Evolutionary conservation across 2,888 invertebrate species (phyloP).

Genomic region (Acrobeloides nanus): DNA sequence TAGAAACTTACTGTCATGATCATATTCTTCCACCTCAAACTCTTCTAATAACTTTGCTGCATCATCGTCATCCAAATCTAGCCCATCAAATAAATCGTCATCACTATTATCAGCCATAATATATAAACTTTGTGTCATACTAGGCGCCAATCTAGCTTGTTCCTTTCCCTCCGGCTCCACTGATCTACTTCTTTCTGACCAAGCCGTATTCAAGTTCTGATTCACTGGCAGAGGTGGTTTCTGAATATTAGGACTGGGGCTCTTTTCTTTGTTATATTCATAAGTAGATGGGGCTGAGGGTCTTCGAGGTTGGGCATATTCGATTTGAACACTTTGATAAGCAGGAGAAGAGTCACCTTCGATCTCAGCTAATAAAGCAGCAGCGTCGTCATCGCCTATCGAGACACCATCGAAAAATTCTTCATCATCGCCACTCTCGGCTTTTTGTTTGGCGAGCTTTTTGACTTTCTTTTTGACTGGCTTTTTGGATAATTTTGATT

Average conservation of each 20-base stretch:
- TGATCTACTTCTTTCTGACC: too few species aligned
- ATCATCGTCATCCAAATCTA: not conserved
- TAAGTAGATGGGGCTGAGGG: not conserved
- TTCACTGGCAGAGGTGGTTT: too few species aligned
- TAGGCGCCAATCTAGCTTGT: too few species aligned
- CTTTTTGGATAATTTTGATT: too few species aligned
- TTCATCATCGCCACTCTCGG: not conserved
- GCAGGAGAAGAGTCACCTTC: not conserved
- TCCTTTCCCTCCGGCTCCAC: too few species aligned
- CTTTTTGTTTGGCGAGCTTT: not conserved
- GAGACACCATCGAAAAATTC: not conserved
- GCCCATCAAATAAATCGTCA: not conserved
- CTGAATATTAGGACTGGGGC: too few species aligned
- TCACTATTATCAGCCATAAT: not conserved
- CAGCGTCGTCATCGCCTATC: not conserved
- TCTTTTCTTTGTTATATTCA: too few species aligned
- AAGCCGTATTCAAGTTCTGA: too few species aligned
- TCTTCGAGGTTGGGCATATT: not conserved
- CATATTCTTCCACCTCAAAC: constrained; percentile 1
- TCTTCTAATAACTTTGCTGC: not conserved
- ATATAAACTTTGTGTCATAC: not conserved
- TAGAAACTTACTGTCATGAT: not conserved
- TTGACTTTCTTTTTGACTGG: not conserved
- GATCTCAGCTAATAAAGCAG: not conserved
- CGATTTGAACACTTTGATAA: not conserved